These are phyloP conservation scores for Stenodera caucasica DNA, from an alignment of 2,888 invertebrate genomes.

Conservation along the genomic window DNA sequence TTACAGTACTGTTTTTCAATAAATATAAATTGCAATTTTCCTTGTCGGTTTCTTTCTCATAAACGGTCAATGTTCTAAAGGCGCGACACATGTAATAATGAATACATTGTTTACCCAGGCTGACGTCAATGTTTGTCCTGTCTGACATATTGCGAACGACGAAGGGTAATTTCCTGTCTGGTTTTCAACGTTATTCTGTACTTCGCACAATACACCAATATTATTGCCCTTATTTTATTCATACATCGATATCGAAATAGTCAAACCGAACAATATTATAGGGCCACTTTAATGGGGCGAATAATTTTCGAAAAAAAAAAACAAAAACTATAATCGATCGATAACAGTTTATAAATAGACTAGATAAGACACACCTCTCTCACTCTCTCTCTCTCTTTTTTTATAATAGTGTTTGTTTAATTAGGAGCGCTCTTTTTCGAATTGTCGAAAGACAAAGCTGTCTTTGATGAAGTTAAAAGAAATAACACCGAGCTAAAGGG, in stretches of 20 bases:
- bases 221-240: constrained; percentile 27
- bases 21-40: constrained; percentile 15
- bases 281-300: too few relatives aligned
- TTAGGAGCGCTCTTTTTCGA: too few relatives aligned
- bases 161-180: constrained; percentile 55
- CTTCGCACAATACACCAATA: constrained; percentile 27
- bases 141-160: constrained; percentile 56
- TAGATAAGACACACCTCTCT: too few relatives aligned
- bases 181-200: constrained; percentile 25
- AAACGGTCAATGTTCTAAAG: constrained; percentile 27
- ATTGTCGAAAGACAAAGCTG: not conserved
- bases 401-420: too few relatives aligned
- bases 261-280: too few relatives aligned
- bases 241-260: too few relatives aligned
- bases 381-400: too few relatives aligned
- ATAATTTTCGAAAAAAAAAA: too few relatives aligned
- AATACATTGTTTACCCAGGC: constrained; percentile 47
- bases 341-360: not conserved
- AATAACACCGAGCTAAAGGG: too few relatives aligned
- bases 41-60: constrained; percentile 19
- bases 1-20: too few relatives aligned
- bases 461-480: not conserved
- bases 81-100: constrained; percentile 45
- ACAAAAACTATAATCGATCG: too few relatives aligned
- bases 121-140: constrained; percentile 56